These are phyloP conservation scores for Phylloscopus whistleri DNA, from an alignment of 2,113 vertebrate species.

Conservation along the genomic window DNA sequence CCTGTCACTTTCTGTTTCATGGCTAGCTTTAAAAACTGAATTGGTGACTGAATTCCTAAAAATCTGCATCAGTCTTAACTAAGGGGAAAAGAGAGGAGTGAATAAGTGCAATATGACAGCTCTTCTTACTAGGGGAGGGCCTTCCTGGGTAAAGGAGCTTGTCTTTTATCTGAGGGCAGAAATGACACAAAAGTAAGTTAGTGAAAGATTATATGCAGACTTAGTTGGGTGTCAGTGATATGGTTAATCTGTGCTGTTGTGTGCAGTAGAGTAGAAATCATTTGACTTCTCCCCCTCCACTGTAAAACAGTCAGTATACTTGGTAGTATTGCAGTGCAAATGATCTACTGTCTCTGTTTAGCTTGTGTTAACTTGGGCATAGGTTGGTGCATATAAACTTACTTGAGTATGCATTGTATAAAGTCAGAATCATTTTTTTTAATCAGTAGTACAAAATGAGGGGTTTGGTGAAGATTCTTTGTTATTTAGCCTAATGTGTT, in stretches of 20 bases:
- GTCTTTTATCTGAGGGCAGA: neutral
- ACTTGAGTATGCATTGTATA: neutral
- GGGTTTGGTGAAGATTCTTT: neutral
- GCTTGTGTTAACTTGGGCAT: neutral
- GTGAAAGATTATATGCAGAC: neutral
- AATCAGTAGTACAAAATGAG: neutral
- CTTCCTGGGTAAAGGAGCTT: neutral
- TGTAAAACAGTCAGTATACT: neutral
- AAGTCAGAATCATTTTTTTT: neutral
- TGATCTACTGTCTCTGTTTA: neutral
- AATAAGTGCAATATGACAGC: neutral
- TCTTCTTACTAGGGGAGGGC: neutral
- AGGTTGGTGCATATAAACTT: neutral
- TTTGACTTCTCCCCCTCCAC: fast-evolving
- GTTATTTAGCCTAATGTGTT: neutral
- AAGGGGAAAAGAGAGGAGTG: neutral
- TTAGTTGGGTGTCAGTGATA: neutral
- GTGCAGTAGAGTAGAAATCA: neutral
- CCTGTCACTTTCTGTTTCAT: neutral
- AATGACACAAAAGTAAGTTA: neutral
- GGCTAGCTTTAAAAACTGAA: neutral
- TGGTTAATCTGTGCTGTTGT: neutral
- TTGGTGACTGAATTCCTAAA: neutral
- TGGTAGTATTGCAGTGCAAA: neutral
- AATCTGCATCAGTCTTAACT: neutral